These are phyloP conservation scores for Cosmorhoe ocellata DNA, from an alignment of 2,888 invertebrate species.

Conservation along the genomic window DNA sequence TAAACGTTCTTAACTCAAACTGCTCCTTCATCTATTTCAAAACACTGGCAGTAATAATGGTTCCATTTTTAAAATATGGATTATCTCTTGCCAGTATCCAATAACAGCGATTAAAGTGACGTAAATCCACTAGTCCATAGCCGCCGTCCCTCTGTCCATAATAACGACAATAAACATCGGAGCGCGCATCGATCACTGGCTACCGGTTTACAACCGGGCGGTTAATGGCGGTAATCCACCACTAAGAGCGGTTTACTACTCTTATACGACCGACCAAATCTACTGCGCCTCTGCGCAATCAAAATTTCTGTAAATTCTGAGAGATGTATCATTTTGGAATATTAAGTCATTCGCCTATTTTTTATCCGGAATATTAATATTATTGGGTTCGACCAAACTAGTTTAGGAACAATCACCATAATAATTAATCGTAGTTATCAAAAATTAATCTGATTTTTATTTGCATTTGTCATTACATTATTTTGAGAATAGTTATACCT, in stretches of 20 bases:
- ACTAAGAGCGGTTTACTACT: constrained; percentile 68
- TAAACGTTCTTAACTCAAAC: background rate
- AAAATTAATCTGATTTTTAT: too few relatives aligned
- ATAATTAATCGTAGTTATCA: too few relatives aligned
- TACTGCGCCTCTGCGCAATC: constrained; percentile 40
- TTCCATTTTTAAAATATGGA: constrained; percentile 6
- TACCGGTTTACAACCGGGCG: constrained; percentile 69
- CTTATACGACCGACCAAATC: constrained; percentile 60
- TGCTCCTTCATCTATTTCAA: background rate
- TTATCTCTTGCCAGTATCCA: constrained; percentile 10
- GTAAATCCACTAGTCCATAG: constrained; percentile 15
- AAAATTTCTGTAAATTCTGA: constrained; percentile 28
- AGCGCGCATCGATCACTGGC: constrained; percentile 70
- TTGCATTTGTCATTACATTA: too few relatives aligned
- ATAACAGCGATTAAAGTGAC: constrained; percentile 19
- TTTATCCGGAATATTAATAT: too few relatives aligned
- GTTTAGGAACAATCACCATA: too few relatives aligned
- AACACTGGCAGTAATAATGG: background rate
- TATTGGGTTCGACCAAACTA: too few relatives aligned
- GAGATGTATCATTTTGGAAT: too few relatives aligned
- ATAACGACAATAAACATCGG: constrained; percentile 61
- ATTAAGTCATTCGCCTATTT: too few relatives aligned
- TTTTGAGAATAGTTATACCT: too few relatives aligned
- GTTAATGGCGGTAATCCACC: constrained; percentile 77
- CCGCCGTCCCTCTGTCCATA: constrained; percentile 41